Evolutionary conservation across 2,797 vertebrate genomes (phyloP).

Genomic region (Mycteria americana): DNA sequence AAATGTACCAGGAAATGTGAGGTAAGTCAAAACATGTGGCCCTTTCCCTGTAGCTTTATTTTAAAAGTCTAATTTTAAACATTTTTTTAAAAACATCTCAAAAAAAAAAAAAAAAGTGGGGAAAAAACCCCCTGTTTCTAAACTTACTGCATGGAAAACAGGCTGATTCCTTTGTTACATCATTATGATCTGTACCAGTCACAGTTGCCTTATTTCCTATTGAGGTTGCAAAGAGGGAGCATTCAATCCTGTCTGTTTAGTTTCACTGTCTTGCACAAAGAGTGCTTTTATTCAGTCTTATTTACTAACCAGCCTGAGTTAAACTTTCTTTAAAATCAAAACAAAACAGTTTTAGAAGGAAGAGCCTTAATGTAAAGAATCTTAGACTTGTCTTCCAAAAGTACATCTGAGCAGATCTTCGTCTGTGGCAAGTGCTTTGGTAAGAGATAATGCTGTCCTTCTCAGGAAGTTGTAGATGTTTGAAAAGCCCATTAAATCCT

Average conservation of each 20-base stretch:
- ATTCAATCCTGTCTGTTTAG: rapidly evolving
- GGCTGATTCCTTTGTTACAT: background rate
- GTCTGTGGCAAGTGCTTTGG: background rate
- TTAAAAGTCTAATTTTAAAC: background rate
- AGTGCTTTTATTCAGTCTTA: background rate
- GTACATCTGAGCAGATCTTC: background rate
- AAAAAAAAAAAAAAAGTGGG: background rate
- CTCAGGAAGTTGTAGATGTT: background rate
- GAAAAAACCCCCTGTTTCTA: background rate
- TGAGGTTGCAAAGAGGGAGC: background rate
- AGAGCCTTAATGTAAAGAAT: background rate
- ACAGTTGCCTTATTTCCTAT: too few relatives aligned
- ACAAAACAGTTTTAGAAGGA: background rate
- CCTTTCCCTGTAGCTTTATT: background rate
- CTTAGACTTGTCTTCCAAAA: background rate
- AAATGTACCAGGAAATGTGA: background rate
- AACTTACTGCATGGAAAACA: background rate
- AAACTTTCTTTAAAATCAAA: background rate
- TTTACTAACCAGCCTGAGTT: background rate
- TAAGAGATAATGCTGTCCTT: background rate
- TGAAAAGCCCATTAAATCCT: background rate
- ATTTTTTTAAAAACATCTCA: background rate
- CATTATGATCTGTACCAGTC: too few relatives aligned
- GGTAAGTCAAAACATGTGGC: background rate
- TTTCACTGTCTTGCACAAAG: background rate